These are phyloP conservation scores for Cricetomys ansorgei DNA, from an alignment of 2,113 vertebrate genomes.

Conservation along the genomic window DNA sequence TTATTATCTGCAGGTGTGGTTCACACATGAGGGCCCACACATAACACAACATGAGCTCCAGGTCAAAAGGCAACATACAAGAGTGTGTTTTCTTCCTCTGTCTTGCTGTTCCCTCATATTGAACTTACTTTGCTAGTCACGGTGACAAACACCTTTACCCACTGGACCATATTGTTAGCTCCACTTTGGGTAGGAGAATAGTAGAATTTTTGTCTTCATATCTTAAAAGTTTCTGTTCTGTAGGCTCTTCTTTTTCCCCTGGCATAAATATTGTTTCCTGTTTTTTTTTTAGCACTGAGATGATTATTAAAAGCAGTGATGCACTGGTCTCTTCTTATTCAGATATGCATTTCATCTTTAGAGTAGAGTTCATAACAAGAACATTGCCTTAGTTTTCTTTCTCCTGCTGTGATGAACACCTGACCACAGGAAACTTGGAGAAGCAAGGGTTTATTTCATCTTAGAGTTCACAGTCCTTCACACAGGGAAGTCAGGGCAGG, in stretches of 20 bases:
- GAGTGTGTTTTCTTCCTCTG: no score
- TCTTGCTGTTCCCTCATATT: no score
- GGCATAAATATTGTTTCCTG: background rate
- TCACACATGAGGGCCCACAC: no score
- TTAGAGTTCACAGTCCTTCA: background rate
- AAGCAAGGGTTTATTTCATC: background rate
- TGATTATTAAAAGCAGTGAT: background rate
- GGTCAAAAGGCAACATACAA: no score
- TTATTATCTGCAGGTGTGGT: no score
- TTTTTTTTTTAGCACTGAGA: background rate
- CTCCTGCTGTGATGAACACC: background rate
- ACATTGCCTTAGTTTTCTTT: background rate
- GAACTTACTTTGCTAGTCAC: no score
- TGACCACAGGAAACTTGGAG: background rate
- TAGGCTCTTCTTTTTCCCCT: background rate
- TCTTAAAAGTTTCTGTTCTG: background rate
- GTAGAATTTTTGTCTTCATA: no score
- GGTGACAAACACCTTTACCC: no score
- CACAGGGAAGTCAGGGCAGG: background rate
- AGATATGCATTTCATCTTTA: background rate
- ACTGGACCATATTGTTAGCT: no score
- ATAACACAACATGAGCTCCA: no score
- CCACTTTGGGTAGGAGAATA: no score
- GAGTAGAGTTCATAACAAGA: slow-evolving; percentile 20
- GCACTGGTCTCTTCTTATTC: background rate